These are phyloP conservation scores for Neodiprion pinetum DNA, from an alignment of 1,140 invertebrate genomes.

Conservation along the genomic window DNA sequence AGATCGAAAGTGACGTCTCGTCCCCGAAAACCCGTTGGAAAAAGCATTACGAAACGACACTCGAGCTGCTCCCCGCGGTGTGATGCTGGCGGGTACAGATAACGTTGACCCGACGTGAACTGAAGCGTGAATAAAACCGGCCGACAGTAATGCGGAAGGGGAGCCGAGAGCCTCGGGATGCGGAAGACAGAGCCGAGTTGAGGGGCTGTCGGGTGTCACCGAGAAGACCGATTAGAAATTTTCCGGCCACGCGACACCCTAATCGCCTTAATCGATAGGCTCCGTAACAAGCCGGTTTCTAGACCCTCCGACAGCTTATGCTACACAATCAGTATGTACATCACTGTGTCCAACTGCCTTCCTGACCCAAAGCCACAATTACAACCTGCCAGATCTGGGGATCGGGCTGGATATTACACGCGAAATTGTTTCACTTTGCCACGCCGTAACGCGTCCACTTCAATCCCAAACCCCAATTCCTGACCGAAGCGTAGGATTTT, in stretches of 20 bases:
- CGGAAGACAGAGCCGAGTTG: background rate
- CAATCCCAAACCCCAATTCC: too few relatives aligned
- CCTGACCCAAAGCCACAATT: too few relatives aligned
- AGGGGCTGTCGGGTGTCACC: constrained; percentile 6
- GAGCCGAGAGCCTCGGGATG: too few relatives aligned
- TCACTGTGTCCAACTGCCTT: too few relatives aligned
- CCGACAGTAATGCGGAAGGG: background rate
- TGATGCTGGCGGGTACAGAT: background rate
- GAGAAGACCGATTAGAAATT: background rate
- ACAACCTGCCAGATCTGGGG: too few relatives aligned
- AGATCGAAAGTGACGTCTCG: background rate
- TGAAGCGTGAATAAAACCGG: background rate
- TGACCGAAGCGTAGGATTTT: too few relatives aligned
- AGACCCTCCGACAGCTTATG: background rate
- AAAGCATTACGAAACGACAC: background rate
- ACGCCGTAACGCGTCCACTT: too few relatives aligned
- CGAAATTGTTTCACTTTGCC: too few relatives aligned
- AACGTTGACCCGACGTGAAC: constrained; percentile 1
- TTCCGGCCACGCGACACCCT: background rate
- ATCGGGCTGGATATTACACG: too few relatives aligned
- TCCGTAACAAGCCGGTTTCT: constrained; percentile 2
- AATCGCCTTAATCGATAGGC: constrained; percentile 5
- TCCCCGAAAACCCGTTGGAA: background rate
- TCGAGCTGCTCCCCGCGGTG: background rate
- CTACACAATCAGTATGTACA: too few relatives aligned